Evolutionary conservation across 2,888 invertebrate genomes (phyloP), one percentile per base, ranked within the genome.

Genomic region (Erebia aethiops): DNA sequence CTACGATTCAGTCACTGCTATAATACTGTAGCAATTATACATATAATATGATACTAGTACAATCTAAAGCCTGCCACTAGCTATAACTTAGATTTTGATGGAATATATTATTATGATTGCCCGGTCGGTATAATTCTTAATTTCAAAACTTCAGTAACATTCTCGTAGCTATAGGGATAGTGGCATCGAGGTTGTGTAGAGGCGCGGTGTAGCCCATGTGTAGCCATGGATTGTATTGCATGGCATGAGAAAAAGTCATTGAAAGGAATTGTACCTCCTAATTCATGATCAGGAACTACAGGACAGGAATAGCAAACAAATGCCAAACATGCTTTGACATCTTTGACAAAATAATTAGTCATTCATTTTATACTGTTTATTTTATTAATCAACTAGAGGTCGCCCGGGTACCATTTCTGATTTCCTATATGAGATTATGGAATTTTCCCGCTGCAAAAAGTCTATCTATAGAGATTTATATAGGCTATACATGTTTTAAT

Each of bases 161-260:
- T 49, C 46, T 62, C 49, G 62, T 62, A 49, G 62, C 49, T 16
- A 21, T 5, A 21, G 9, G 14, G 26, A 14, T 49, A 62, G 61
- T 16, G 60, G 18, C 21, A 13, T 13, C 21, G 43, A 26, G n/a
- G 58, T 16, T 43, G 1, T 43, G 43, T 16, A 60, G 41, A 21
- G 21, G 56, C 13, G 21, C 13, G 51, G 51, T 51, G 51, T 51
- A 14, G 51, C 51, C 26, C 26, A 26, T 3, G 16, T n/a, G 60
- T 49, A 21, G 46, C 62, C 21, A 18, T 5, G 46, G 21, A 62
- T 13, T 49, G n/a, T 49, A 14, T 62, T 49, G 49, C 49, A 62
- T 62, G 16, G 18, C 49, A 62, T 62, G 49, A 62, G 62, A 18
- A 57, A 58, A 35, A 61, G 35, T 4, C 35, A 14, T n/a, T n/a